These are phyloP conservation scores for Platichthys flesus DNA, from an alignment of 2,113 vertebrate species.

Conservation along the genomic window DNA sequence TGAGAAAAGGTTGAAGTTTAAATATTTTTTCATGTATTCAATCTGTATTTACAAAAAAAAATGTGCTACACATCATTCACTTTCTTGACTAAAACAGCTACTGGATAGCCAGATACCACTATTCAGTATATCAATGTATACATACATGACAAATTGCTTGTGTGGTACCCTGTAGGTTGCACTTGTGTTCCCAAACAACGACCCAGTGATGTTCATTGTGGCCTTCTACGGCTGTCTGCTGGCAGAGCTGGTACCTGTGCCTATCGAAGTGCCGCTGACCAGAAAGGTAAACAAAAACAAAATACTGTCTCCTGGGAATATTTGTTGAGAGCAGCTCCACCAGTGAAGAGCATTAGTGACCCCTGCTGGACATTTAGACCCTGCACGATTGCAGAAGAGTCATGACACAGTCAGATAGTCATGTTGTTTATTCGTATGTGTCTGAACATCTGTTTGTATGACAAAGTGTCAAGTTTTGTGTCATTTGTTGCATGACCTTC, in stretches of 20 bases:
- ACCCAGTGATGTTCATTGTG: constrained; percentile 97
- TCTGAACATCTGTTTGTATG: background rate
- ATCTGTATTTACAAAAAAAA: background rate
- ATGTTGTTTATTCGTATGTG: background rate
- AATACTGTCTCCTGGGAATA: background rate
- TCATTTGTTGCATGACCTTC: background rate
- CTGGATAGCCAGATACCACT: background rate
- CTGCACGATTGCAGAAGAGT: background rate
- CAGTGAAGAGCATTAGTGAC: constrained; percentile 49
- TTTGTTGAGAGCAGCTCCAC: background rate
- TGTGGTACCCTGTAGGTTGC: constrained; percentile 85
- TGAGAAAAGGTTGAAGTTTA: background rate
- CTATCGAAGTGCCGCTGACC: constrained; percentile 95
- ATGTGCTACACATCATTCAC: background rate
- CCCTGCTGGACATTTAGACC: constrained; percentile 60
- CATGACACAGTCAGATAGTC: background rate
- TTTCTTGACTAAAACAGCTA: background rate
- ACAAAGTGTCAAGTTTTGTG: background rate
- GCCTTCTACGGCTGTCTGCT: constrained; percentile 96
- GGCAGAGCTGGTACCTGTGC: constrained; percentile 94
- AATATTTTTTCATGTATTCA: background rate
- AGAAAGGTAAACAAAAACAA: constrained; percentile 87
- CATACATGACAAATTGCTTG: background rate
- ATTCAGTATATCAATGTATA: background rate
- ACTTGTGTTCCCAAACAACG: constrained; percentile 95